phyloP scores from a whole-genome alignment of 2,888 invertebrate genomes.

The Lottia gigantea region DNA sequence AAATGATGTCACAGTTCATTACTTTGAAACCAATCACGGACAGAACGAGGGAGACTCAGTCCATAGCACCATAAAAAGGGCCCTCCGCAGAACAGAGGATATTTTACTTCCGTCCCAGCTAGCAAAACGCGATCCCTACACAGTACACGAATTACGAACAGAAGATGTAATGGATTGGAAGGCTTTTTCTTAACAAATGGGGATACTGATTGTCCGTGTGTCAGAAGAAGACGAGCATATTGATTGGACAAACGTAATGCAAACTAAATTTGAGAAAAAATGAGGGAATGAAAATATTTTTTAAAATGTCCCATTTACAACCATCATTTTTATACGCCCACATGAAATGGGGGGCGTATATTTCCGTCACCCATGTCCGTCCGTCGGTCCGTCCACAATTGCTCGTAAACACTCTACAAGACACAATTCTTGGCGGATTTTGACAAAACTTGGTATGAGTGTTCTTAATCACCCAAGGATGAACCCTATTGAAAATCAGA shows the following conservation, averaged over 20 bases:
- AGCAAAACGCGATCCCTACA: background rate
- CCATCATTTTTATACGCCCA: background rate
- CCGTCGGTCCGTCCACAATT: no score
- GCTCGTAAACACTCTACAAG: no score
- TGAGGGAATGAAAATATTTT: background rate
- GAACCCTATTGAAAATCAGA: no score
- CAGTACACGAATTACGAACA: background rate
- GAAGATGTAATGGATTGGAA: background rate
- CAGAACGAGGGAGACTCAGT: background rate
- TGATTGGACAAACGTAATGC: no score
- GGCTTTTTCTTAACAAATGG: constrained; percentile 2
- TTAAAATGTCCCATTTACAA: background rate
- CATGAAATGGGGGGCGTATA: no score
- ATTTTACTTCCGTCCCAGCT: background rate
- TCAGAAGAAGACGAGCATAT: no score
- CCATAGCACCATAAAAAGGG: background rate
- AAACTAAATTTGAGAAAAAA: no score
- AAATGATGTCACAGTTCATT: background rate
- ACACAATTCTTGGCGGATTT: no score
- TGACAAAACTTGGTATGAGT: no score
- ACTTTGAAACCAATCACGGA: background rate
- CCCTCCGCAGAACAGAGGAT: background rate
- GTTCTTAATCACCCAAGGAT: no score
- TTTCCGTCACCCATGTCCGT: no score
- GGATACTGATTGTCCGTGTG: background rate